These are phyloP conservation scores for Dryadula phaetusa DNA, from an alignment of 2,888 invertebrate genomes.

Conservation along the genomic window DNA sequence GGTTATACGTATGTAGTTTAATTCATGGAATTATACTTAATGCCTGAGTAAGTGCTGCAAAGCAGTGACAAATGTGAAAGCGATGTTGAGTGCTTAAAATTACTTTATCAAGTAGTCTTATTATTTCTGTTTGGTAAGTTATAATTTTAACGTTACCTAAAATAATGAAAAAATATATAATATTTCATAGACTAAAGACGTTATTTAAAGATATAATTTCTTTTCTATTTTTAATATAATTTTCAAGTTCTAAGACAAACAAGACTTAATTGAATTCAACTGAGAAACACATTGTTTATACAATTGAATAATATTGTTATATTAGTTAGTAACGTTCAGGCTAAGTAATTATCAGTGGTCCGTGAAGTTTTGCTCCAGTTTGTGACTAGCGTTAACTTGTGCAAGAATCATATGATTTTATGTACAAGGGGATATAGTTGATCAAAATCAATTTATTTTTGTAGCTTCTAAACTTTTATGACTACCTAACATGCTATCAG, in stretches of 20 bases:
- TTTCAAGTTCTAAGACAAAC: background rate
- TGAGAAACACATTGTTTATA: background rate
- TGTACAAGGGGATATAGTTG: background rate
- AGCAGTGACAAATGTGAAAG: conserved; percentile 24
- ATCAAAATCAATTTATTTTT: conserved; percentile 3
- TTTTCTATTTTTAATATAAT: background rate
- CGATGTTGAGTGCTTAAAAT: conserved; percentile 3
- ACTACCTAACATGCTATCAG: background rate
- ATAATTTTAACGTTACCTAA: no score
- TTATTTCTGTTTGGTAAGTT: conserved; percentile 16
- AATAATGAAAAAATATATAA: no score
- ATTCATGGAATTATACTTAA: conserved; percentile 18
- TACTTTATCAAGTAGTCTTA: conserved; percentile 4
- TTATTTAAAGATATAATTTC: background rate
- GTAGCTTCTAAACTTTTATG: background rate
- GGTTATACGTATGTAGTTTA: conserved; percentile 13
- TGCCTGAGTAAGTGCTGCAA: conserved; percentile 16
- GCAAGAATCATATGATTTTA: background rate
- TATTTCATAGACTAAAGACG: no score
- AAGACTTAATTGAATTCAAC: background rate
- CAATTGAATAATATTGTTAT: conserved; percentile 4
- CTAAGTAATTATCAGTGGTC: conserved; percentile 33
- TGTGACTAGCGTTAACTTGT: conserved; percentile 21
- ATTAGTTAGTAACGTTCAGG: conserved; percentile 23
- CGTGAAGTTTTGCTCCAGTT: conserved; percentile 29